Evolutionary conservation across 2,888 invertebrate genomes (phyloP), one percentile per base, ranked within the genome.

Genomic region (Thumatha senex): DNA sequence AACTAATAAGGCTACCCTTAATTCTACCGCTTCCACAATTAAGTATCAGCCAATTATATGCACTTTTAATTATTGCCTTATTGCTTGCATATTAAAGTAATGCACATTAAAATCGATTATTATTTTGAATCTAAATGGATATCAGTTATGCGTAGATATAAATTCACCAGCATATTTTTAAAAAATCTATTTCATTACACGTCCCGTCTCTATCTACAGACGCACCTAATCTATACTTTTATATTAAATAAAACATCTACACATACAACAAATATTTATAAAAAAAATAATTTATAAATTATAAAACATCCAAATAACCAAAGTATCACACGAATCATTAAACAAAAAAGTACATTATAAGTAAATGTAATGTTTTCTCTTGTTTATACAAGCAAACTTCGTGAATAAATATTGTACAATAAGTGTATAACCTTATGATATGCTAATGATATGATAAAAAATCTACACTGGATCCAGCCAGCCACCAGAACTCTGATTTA

Each of bases 401-500:
- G 63, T 71, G 72, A 75, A 72, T 78, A 76, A 76, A 79, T 69
- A 72, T 72, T 77, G 71, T 58, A 61, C 55, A 67, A 49, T 60
- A 74, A 72, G 70, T 76, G 70, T 77, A 80, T 77, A 81, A 8
- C 31, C 78, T 83, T 82, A 86, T 86, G 88, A 89, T 89, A 89
- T 89, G 88, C 83, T 86, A 87, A 86, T 85, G 90, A 89, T 90
- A 90, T 90, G 90, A 89, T 88, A 87, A 79, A 90, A 89, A 89
- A 86, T 82, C 85, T 89, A 87, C 82, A 82, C 84, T 85, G 84
- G 85, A 65, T 74, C 84, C 85, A 82, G 84, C 85, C 87, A 86
- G 84, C 74, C 67, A 70, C 72, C 76, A 71, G 73, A 74, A 74
- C 63, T 61, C 72, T 66, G 53, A 61, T 62, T 54, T 73, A 74